Evolutionary conservation across 2,888 invertebrate species (phyloP).

Genomic region (Aspidiotus rigidus): DNA sequence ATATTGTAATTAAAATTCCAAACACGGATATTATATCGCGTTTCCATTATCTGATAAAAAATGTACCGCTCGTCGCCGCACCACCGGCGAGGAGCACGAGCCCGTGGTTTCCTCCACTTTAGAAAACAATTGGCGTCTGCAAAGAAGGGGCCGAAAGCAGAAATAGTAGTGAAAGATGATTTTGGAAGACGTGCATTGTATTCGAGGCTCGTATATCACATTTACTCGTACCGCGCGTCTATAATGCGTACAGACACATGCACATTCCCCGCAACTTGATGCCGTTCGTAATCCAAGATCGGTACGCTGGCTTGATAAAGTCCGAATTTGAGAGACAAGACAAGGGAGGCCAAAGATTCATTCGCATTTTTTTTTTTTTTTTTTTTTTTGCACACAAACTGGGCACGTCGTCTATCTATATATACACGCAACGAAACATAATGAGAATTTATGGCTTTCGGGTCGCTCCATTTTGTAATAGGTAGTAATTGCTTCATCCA

Average conservation of each 20-base stretch:
- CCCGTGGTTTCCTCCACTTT: not conserved
- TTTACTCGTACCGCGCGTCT: constrained; percentile 1
- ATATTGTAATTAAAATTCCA: constrained; percentile 17
- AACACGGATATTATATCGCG: constrained; percentile 22
- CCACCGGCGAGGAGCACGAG: too few species aligned
- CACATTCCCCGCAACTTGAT: too few species aligned
- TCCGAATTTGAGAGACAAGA: not conserved
- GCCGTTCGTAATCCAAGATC: not conserved
- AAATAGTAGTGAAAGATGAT: not conserved
- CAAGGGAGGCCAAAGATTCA: not conserved
- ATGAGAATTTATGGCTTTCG: constrained; percentile 23
- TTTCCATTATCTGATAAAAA: constrained; percentile 25
- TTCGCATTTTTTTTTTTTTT: not conserved
- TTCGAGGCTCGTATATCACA: constrained; percentile 15
- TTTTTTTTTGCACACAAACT: not conserved
- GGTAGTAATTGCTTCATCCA: constrained; percentile 22
- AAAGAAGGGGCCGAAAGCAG: not conserved
- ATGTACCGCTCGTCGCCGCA: not conserved
- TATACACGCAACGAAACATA: not conserved
- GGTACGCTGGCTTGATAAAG: not conserved
- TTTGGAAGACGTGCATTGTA: constrained; percentile 6
- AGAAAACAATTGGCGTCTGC: constrained; percentile 18
- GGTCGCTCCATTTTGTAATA: constrained; percentile 7
- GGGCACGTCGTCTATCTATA: not conserved
- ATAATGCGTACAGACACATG: too few species aligned